Conservation (phyloP, 1,140 invertebrate species). For the Choristoneura fumiferana region DNA sequence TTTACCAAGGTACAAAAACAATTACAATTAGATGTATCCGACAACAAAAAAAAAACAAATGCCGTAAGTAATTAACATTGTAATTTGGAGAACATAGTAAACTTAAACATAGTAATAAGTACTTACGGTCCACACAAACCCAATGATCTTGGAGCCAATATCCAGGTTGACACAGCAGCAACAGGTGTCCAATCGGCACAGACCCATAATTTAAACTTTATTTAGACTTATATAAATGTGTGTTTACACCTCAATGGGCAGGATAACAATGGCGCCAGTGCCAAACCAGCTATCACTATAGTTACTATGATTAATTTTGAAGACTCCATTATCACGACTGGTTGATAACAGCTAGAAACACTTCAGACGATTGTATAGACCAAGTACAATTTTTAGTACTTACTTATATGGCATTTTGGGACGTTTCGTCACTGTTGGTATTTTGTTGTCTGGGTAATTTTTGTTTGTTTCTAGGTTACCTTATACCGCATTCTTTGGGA, state of each 20-base stretch:
- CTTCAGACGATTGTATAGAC: neutral
- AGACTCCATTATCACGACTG: neutral
- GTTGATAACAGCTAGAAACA: neutral
- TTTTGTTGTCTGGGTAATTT: too few species aligned
- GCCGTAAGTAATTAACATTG: too few species aligned
- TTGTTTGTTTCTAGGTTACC: too few species aligned
- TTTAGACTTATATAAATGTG: neutral
- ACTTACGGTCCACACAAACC: slow-evolving; percentile 50
- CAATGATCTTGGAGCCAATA: slow-evolving; percentile 45
- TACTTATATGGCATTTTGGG: too few species aligned
- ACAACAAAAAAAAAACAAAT: too few species aligned
- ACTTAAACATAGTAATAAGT: neutral
- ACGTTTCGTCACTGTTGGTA: too few species aligned
- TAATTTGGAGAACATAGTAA: too few species aligned
- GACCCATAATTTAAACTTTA: slow-evolving; percentile 40
- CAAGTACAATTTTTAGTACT: too few species aligned
- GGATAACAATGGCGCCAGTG: neutral
- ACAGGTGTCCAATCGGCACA: slow-evolving; percentile 38
- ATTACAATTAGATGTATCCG: too few species aligned
- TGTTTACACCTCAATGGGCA: too few species aligned
- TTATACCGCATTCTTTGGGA: too few species aligned
- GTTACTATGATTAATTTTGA: slow-evolving; percentile 2
- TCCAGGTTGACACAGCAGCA: slow-evolving; percentile 52
- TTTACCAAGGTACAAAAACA: too few species aligned
- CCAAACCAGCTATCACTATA: slow-evolving; percentile 1